Evolutionary conservation across 2,888 invertebrate species (phyloP).

Genomic region (Zaprionus lineosus): DNA sequence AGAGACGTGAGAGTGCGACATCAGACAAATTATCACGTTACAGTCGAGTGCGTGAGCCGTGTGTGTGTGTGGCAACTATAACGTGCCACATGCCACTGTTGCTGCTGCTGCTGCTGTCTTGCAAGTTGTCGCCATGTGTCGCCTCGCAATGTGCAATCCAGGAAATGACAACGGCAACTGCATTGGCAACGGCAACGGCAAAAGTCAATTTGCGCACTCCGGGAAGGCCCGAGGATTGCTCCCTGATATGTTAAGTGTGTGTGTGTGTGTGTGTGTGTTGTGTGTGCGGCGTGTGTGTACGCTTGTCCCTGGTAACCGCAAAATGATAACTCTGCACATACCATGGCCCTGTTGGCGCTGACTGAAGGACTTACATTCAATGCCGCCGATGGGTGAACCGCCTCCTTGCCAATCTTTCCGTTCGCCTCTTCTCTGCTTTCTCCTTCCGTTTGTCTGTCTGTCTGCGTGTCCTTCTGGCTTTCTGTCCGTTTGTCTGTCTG

Average conservation of each 20-base stretch:
- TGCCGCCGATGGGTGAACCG: neutral
- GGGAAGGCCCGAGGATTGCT: constrained; percentile 44
- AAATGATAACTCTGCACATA: constrained; percentile 69
- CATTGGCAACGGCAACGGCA: constrained; percentile 65
- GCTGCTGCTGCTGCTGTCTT: constrained; percentile 51
- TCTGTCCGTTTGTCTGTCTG: constrained; percentile 50
- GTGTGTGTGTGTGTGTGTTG: constrained; percentile 4
- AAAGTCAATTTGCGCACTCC: constrained; percentile 75
- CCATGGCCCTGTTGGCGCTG: constrained; percentile 39
- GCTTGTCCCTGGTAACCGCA: constrained; percentile 61
- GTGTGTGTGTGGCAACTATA: constrained; percentile 43
- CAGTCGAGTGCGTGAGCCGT: constrained; percentile 78
- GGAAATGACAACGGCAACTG: constrained; percentile 77
- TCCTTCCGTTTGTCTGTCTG: constrained; percentile 17
- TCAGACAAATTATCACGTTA: constrained; percentile 80
- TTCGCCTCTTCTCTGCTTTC: neutral
- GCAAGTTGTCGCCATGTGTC: constrained; percentile 77
- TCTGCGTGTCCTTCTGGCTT: constrained; percentile 35
- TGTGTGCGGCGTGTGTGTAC: constrained; percentile 11
- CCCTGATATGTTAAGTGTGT: constrained; percentile 45
- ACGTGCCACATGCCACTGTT: constrained; percentile 28
- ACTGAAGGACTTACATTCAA: constrained; percentile 8
- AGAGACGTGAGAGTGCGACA: constrained; percentile 56
- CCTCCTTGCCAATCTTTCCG: neutral
- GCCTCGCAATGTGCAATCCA: constrained; percentile 69